phyloP scores from a whole-genome alignment of 1,140 invertebrate species.

The Magallana gigas region DNA sequence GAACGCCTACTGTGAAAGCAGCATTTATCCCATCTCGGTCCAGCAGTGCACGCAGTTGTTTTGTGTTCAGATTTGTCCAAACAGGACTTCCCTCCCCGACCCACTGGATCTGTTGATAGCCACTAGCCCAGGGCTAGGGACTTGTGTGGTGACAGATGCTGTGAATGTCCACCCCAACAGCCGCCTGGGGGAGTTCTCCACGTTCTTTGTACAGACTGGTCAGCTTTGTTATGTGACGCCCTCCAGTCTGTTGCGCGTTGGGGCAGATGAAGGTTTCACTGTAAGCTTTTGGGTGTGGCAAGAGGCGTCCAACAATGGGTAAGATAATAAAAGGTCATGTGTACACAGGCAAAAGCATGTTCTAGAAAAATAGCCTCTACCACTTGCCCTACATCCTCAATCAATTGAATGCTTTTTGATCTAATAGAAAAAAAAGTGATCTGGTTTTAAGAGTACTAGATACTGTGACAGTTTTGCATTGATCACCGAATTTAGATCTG shows the following conservation, averaged over 20 bases:
- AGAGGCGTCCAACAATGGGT: slow-evolving; percentile 64
- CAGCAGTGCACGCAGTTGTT: slow-evolving; percentile 68
- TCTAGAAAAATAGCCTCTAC: no score
- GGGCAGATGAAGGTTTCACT: slow-evolving; percentile 69
- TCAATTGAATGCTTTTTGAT: no score
- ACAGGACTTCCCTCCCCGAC: slow-evolving; percentile 57
- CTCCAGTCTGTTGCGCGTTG: slow-evolving; percentile 53
- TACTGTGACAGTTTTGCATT: no score
- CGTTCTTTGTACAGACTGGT: slow-evolving; percentile 61
- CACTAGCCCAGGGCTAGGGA: slow-evolving; percentile 60
- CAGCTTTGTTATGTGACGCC: slow-evolving; percentile 69
- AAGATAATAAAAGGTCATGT: slow-evolving; percentile 38
- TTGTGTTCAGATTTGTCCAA: slow-evolving; percentile 74
- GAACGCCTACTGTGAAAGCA: slow-evolving; percentile 74
- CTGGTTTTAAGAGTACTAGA: no score
- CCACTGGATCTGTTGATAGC: slow-evolving; percentile 57
- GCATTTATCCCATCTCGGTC: slow-evolving; percentile 64
- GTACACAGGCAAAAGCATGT: no score
- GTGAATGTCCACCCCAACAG: slow-evolving; percentile 70
- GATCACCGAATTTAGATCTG: no score
- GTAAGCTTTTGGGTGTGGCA: slow-evolving; percentile 75
- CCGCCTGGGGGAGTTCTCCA: slow-evolving; percentile 57
- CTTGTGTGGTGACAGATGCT: slow-evolving; percentile 71
- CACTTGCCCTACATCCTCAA: no score
- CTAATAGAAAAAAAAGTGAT: no score